Evolutionary conservation across 2,888 invertebrate genomes (phyloP), one percentile per base, ranked within the genome.

Genomic region (Notocelia uddmanniana): DNA sequence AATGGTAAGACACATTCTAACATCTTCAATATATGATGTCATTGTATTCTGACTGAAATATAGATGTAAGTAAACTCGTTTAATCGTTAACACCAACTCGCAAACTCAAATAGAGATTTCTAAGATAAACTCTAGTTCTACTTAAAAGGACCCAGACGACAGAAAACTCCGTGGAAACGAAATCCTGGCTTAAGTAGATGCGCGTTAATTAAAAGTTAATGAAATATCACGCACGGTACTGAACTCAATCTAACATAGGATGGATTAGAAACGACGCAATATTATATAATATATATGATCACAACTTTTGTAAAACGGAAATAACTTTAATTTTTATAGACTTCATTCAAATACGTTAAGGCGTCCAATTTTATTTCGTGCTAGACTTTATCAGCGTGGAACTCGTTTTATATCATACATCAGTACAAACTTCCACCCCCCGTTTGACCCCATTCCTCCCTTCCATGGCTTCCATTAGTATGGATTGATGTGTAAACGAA

Each of bases 181-280:
- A 71, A 75, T 75, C 71, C 73, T 52, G 69, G 72, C 69, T 71
- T 66, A 73, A 74, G 74, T 73, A 75, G 75, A 69, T 78, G 76
- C 77, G 77, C 80, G 79, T 81, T 83, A 81, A 84, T 83, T 83
- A 84, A 85, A 83, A 83, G 81, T 84, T 80, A 80, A 73, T 77
- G 79, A 76, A 78, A 80, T 78, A 69, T 77, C 79, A 79, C 77
- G 74, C 78, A 80, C 77, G 59, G 78, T 79, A 79, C 78, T 79
- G 78, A 83, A 78, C 75, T 77, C 74, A 74, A 78, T 78, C 77
- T 73, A n/a, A 72, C 72, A 74, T 74, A 73, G 71, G 64, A 70
- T 64, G 73, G 73, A 76, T 74, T 72, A 73, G 75, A 73, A 73
- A 52, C n/a, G 34, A 55, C 48, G 19, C 55, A 6, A n/a, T 21